A percentile compares a stretch with the other conserved stretches of the same genome.
phyloP scores from a whole-genome alignment of 2,888 invertebrate species.

The Biston stratarius region DNA sequence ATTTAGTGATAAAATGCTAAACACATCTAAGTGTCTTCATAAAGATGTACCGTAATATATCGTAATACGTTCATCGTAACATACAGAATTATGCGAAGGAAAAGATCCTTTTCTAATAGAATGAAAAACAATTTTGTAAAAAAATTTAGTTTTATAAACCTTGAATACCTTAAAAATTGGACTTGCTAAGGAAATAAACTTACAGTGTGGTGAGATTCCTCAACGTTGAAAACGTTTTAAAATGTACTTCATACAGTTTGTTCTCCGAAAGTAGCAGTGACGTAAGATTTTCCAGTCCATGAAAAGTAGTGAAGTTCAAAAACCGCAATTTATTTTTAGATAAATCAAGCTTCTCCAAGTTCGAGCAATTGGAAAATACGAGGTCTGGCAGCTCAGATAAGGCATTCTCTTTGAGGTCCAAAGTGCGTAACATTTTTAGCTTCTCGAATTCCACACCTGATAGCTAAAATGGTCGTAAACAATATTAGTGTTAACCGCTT shows the following conservation, averaged over 20 bases:
- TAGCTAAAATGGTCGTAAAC: conserved; percentile 72
- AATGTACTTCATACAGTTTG: conserved; percentile 88
- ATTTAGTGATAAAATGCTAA: too few species aligned
- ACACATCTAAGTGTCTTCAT: too few species aligned
- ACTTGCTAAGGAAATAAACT: conserved; percentile 61
- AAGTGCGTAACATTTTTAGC: conserved; percentile 85
- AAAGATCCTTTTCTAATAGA: too few species aligned
- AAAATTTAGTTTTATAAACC: too few species aligned
- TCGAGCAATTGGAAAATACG: conserved; percentile 84
- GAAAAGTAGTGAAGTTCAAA: conserved; percentile 87
- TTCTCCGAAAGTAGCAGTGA: conserved; percentile 91
- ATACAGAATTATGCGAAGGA: too few species aligned
- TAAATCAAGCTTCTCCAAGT: conserved; percentile 89
- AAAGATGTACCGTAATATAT: too few species aligned
- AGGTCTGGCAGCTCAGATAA: conserved; percentile 85
- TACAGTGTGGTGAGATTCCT: conserved; percentile 90
- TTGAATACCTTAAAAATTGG: not conserved
- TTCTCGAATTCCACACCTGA: conserved; percentile 84
- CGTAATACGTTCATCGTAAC: too few species aligned
- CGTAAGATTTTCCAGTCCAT: conserved; percentile 88
- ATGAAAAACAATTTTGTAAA: too few species aligned
- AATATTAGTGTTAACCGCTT: conserved; percentile 17
- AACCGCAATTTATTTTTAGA: conserved; percentile 89
- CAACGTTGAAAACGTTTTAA: conserved; percentile 87
- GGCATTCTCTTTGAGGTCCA: conserved; percentile 90